These are phyloP conservation scores for Gallinago stenura DNA, from an alignment of 2,797 vertebrate genomes.

Conservation along the genomic window DNA sequence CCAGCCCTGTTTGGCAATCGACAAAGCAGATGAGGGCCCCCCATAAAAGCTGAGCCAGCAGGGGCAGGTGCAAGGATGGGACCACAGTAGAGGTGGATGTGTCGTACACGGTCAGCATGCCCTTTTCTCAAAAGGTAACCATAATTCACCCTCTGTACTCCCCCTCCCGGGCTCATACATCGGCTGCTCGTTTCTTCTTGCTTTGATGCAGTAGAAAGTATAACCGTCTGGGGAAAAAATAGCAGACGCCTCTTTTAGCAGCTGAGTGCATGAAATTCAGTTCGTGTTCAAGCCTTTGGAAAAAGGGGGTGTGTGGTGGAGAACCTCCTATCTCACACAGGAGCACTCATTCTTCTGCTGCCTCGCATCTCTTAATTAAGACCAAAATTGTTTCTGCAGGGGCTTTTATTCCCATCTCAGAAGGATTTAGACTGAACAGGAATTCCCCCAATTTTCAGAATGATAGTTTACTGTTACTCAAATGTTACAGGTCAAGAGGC, in stretches of 20 bases:
- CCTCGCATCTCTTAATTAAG: not conserved
- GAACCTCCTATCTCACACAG: not conserved
- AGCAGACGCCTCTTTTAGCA: not conserved
- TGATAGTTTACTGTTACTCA: not conserved
- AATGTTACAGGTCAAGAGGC: not conserved
- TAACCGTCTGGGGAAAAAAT: not conserved
- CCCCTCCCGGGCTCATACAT: accelerated
- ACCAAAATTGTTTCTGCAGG: not conserved
- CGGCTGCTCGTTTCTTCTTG: not conserved
- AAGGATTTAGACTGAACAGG: not conserved
- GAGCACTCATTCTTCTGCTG: not conserved
- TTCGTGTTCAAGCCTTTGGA: not conserved
- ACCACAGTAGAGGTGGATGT: not conserved
- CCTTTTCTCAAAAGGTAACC: not conserved
- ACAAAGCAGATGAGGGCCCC: not conserved
- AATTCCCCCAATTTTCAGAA: not conserved
- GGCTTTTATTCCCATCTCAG: not conserved
- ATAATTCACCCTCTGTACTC: not conserved
- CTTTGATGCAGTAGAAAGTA: not conserved
- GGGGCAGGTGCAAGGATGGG: not conserved
- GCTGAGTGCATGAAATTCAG: not conserved
- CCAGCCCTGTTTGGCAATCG: not conserved
- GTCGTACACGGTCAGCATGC: accelerated
- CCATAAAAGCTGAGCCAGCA: not conserved
- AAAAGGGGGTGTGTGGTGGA: not conserved